phyloP scores from a whole-genome alignment of 2,888 invertebrate genomes.

The Zaprionus bogoriensis region DNA sequence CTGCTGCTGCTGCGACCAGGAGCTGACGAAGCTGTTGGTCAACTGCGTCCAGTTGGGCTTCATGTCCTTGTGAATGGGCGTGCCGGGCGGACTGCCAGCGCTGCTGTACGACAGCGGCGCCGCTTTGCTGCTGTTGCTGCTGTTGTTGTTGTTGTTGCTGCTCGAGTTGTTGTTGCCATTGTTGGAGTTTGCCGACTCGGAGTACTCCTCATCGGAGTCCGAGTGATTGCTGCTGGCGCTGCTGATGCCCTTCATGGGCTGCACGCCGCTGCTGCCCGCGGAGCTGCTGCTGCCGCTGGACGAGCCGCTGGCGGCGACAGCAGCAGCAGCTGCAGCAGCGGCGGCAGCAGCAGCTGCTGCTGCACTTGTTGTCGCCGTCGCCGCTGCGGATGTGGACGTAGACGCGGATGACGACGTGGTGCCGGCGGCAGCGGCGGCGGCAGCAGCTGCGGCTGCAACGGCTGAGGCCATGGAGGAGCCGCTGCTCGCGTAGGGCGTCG shows the following conservation, averaged over 20 bases:
- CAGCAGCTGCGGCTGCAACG: slow-evolving; percentile 38
- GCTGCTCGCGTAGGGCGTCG: slow-evolving; percentile 83
- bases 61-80: slow-evolving; percentile 86
- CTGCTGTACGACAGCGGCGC: slow-evolving; percentile 82
- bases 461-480: slow-evolving; percentile 12
- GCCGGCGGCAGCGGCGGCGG: slow-evolving; percentile 25
- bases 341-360: slow-evolving; percentile 5
- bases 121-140: slow-evolving; percentile 57
- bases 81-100: slow-evolving; percentile 84
- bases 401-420: too few relatives aligned
- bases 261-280: slow-evolving; percentile 71
- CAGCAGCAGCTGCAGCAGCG: background rate
- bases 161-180: slow-evolving; percentile 17
- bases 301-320: slow-evolving; percentile 12
- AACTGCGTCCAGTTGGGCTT: slow-evolving; percentile 82
- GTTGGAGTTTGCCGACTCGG: slow-evolving; percentile 59
- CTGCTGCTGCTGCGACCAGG: slow-evolving; percentile 82
- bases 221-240: slow-evolving; percentile 89
- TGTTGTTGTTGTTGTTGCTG: slow-evolving; percentile 24
- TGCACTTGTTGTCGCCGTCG: slow-evolving; percentile 15
- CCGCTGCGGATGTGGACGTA: slow-evolving; percentile 27
- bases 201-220: slow-evolving; percentile 91
- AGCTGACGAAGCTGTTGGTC: slow-evolving; percentile 82
- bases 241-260: slow-evolving; percentile 83
- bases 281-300: slow-evolving; percentile 64